These are phyloP conservation scores for Papilio helenus DNA, from an alignment of 1,140 invertebrate genomes.

Conservation along the genomic window DNA sequence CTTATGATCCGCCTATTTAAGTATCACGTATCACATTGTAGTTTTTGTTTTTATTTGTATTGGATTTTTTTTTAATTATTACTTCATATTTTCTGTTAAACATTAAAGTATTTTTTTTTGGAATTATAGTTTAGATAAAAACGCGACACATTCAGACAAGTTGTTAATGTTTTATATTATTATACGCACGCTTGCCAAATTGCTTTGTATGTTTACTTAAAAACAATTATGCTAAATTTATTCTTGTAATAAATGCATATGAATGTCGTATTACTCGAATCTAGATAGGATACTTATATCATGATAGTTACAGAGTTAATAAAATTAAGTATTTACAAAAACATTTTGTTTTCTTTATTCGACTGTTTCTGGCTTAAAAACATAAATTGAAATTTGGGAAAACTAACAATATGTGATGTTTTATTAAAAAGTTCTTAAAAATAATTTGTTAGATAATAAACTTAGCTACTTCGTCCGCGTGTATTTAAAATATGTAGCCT, in stretches of 20 bases:
- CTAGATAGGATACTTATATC: slow-evolving; percentile 81
- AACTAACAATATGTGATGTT: background rate
- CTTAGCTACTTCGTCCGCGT: too few relatives aligned
- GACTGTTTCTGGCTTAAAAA: slow-evolving; percentile 8
- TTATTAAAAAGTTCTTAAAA: background rate
- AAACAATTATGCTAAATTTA: slow-evolving; percentile 73
- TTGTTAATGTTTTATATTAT: slow-evolving; percentile 19
- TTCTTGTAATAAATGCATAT: slow-evolving; percentile 81
- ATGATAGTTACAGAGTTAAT: slow-evolving; percentile 82
- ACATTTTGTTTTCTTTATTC: slow-evolving; percentile 60
- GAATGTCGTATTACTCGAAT: slow-evolving; percentile 72
- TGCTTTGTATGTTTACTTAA: slow-evolving; percentile 43
- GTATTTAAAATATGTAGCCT: too few relatives aligned
- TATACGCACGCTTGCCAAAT: slow-evolving; percentile 55
- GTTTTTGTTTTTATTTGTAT: background rate
- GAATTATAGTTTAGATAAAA: background rate
- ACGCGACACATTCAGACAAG: background rate
- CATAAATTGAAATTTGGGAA: background rate
- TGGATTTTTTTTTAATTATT: background rate
- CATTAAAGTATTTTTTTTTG: background rate
- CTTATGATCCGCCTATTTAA: slow-evolving; percentile 9
- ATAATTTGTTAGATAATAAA: too few relatives aligned
- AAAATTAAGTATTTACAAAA: slow-evolving; percentile 82
- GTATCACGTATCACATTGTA: background rate
- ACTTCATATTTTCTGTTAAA: background rate